Base-by-base conservation (phyloP, 1,140 invertebrate genomes). In the Acyrthosiphon pisum region DNA sequence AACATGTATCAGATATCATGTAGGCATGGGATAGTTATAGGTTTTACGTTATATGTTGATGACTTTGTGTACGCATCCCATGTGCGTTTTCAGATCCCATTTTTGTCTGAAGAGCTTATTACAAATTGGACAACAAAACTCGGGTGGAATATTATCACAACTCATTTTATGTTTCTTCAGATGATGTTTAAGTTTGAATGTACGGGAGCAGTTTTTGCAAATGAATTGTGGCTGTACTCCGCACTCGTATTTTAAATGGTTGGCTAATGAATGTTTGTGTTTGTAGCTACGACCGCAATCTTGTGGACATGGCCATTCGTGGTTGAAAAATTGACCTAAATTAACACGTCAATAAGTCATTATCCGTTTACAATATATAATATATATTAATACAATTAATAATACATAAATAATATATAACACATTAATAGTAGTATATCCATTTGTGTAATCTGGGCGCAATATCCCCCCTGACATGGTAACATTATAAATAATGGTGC, bases 41-140 rank as follows among this genome's bases (percentile, higher is more conserved):
- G 41, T 41, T 41, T 41, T 48, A 48, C 46, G 11, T 48, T 48
- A 30, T 30, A 30, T 60, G 4, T 35, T 50, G 18, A 92, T 56
- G 22, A 92, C 41, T 92, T 84, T 92, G 18, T 92, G 91, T 11
- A 92, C 91, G 23, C 91, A 96, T 22, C 94, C 84, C 86, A 93
- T 44, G 93, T 95, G 95, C 2, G 94, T 94, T 44, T 94, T 94
- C 84, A 95, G 68, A 91, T 94, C 93, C 48, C 94, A 94, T 87
- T 94, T 94, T 90, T 94, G 95, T 94, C 95, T 94, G 94, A 96
- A 96, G 22, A 95, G 94, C 94, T 96, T 96, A 93, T 95, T 95
- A 94, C 97, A 97, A 93, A 96, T 96, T 94, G 97, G 96, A 94
- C 97, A 97, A 41, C 96, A 95, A 94, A 96, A 97, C n/a, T 84